These are phyloP conservation scores for Phyto melanocephala DNA, from an alignment of 2,888 invertebrate species.

Conservation along the genomic window DNA sequence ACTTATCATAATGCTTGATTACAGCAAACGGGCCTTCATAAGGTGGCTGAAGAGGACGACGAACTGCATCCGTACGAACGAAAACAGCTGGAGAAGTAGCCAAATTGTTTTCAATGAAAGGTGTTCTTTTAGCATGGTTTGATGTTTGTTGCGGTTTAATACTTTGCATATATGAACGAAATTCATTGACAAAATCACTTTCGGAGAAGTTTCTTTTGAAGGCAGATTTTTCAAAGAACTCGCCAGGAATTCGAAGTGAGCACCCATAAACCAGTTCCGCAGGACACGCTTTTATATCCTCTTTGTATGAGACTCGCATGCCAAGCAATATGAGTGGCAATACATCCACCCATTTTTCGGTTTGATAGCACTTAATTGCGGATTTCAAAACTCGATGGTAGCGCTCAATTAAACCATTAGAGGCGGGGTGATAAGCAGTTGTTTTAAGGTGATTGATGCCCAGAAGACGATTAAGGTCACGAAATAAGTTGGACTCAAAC, in stretches of 20 bases:
- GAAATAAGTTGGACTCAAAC: slow-evolving; percentile 64
- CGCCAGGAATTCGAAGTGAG: slow-evolving; percentile 5
- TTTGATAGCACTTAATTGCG: slow-evolving; percentile 43
- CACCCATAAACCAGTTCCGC: slow-evolving; percentile 3
- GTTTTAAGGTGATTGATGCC: slow-evolving; percentile 37
- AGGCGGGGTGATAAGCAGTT: slow-evolving; percentile 44
- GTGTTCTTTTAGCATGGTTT: slow-evolving; percentile 26
- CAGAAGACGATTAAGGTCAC: slow-evolving; percentile 65
- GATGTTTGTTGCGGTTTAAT: slow-evolving; percentile 5
- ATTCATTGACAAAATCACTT: background rate
- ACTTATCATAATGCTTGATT: slow-evolving; percentile 34
- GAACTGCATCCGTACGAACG: slow-evolving; percentile 41
- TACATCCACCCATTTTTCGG: slow-evolving; percentile 40
- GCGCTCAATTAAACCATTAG: slow-evolving; percentile 54
- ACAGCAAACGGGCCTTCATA: slow-evolving; percentile 43
- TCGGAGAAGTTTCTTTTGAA: background rate
- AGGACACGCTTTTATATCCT: background rate
- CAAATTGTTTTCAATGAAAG: slow-evolving; percentile 23
- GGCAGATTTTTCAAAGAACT: background rate
- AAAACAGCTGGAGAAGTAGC: slow-evolving; percentile 11
- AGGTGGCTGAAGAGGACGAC: slow-evolving; percentile 38
- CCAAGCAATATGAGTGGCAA: slow-evolving; percentile 50
- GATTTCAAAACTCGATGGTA: slow-evolving; percentile 46
- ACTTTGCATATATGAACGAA: background rate
- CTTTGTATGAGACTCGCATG: slow-evolving; percentile 40